Evolutionary conservation across 2,113 vertebrate genomes (phyloP).

Genomic region (Neogobius melanostomus): DNA sequence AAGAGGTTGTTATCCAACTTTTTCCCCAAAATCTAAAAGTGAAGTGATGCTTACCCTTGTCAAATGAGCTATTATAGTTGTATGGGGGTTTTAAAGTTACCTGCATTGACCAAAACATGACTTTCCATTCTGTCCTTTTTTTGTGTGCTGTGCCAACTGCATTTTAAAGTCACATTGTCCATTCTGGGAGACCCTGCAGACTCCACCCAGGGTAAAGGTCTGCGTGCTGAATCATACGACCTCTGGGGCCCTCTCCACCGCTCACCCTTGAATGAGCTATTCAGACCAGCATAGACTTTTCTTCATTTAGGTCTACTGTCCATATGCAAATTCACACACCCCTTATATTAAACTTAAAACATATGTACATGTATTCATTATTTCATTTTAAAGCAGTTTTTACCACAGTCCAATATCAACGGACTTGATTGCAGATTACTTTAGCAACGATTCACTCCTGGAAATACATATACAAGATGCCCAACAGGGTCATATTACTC

Average conservation of each 20-base stretch:
- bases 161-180: conserved; percentile 44
- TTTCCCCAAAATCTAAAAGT: conserved; percentile 18
- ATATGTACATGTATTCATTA: not conserved
- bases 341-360: not conserved
- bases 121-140: conserved; percentile 12
- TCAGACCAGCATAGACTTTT: conserved; percentile 34
- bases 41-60: conserved; percentile 2
- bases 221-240: conserved; percentile 50
- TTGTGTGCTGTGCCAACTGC: conserved; percentile 6
- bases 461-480: conserved; percentile 42
- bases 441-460: conserved; percentile 37
- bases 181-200: conserved; percentile 23
- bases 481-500: conserved; percentile 58
- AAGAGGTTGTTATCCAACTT: conserved; percentile 5
- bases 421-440: conserved; percentile 25
- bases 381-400: conserved; percentile 4
- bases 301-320: not conserved
- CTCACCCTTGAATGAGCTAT: conserved; percentile 12
- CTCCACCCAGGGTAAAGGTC: conserved; percentile 56
- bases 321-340: not conserved
- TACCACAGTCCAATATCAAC: conserved; percentile 9
- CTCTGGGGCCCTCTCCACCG: conserved; percentile 31
- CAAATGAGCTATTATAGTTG: not conserved
- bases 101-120: conserved; percentile 13
- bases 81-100: conserved; percentile 11